Evolutionary conservation across 2,113 vertebrate species (phyloP).

Genomic region (Gopherus flavomarginatus): DNA sequence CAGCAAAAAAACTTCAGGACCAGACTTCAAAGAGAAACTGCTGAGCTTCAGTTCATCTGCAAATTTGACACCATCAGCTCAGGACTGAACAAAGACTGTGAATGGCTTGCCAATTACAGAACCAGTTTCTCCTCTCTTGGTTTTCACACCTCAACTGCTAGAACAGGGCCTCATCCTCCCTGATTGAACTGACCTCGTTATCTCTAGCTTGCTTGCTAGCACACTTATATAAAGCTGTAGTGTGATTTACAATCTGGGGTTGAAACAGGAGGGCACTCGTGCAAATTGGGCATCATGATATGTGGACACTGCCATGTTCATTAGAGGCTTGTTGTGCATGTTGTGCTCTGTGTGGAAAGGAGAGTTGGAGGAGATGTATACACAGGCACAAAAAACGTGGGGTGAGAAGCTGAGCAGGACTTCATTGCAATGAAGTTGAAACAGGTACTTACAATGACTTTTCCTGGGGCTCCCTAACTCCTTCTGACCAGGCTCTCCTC

Average conservation of each 20-base stretch:
- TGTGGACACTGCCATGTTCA: not conserved
- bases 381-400: not conserved
- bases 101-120: too few relatives aligned
- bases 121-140: too few relatives aligned
- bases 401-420: not conserved
- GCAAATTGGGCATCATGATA: not conserved
- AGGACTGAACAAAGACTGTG: too few relatives aligned
- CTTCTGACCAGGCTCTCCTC: not conserved
- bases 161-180: too few relatives aligned
- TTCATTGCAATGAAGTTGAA: not conserved
- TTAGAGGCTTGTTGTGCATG: accelerated
- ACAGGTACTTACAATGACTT: not conserved
- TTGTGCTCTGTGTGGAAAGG: not conserved
- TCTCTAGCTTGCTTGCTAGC: too few relatives aligned
- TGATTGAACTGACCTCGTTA: too few relatives aligned
- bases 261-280: not conserved
- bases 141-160: too few relatives aligned
- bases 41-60: too few relatives aligned
- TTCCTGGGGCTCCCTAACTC: not conserved
- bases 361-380: not conserved
- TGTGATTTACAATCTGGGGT: not conserved
- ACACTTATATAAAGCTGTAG: not conserved
- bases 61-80: too few relatives aligned
- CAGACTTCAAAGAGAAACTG: too few relatives aligned
- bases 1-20: too few relatives aligned